Evolutionary conservation across 64 coral and sea anemone genomes (phyloP).

Genomic region (Hydrozoanthus tunicans): DNA sequence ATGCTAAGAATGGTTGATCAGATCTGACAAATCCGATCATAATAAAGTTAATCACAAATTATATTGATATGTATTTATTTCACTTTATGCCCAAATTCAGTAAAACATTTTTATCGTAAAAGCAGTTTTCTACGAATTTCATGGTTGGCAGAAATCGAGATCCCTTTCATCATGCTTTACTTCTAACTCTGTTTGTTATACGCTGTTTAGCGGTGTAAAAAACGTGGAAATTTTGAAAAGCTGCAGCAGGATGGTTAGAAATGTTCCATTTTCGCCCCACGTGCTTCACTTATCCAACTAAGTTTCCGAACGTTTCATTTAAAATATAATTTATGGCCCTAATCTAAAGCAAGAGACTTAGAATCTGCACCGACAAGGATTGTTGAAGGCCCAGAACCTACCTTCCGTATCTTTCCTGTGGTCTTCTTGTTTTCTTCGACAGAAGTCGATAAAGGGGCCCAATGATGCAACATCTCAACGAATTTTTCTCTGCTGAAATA

Average conservation of each 20-base stretch:
- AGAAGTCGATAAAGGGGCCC: neutral
- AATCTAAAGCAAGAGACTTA: no score
- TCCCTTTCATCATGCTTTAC: neutral
- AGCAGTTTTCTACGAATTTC: neutral
- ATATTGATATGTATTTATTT: neutral
- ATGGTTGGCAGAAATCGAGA: neutral
- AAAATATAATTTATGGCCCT: no score
- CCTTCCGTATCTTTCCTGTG: no score
- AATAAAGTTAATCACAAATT: neutral
- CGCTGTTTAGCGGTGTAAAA: slow-evolving; percentile 4
- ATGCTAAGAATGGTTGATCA: no score
- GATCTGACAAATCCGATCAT: neutral
- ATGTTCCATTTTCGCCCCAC: no score
- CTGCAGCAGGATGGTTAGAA: no score
- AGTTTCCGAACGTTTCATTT: no score
- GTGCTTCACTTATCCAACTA: no score
- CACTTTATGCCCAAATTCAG: neutral
- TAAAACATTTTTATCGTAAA: neutral
- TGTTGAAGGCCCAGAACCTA: no score
- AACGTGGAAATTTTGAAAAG: neutral
- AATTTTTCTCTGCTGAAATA: neutral
- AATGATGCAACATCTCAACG: neutral
- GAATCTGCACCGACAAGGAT: no score
- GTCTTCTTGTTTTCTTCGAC: no score
- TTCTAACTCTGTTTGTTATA: neutral